These are phyloP conservation scores for Polypedilum pembai DNA, from an alignment of 1,140 invertebrate species.

Conservation along the genomic window DNA sequence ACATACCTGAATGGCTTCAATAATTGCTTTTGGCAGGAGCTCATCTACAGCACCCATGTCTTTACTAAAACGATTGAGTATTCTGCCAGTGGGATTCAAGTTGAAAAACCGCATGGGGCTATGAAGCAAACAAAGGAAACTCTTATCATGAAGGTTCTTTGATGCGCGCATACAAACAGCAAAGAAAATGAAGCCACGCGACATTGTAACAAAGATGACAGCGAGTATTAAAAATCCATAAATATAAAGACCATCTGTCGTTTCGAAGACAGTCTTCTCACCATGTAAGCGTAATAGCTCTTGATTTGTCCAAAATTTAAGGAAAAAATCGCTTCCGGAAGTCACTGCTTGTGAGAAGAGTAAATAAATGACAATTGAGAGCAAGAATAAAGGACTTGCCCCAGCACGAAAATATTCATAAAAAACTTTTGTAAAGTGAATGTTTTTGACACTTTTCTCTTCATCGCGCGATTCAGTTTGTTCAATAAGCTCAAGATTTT, in stretches of 20 bases:
- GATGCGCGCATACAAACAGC: slow-evolving; percentile 74
- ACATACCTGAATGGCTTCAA: slow-evolving; percentile 54
- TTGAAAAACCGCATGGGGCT: slow-evolving; percentile 81
- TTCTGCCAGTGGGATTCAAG: slow-evolving; percentile 67
- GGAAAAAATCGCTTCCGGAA: slow-evolving; percentile 69
- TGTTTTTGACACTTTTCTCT: slow-evolving; percentile 35
- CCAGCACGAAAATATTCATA: slow-evolving; percentile 61
- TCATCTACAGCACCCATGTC: slow-evolving; percentile 79
- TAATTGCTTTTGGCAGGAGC: slow-evolving; percentile 57
- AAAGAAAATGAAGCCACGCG: slow-evolving; percentile 63
- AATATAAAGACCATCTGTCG: slow-evolving; percentile 41
- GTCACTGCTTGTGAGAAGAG: slow-evolving; percentile 60
- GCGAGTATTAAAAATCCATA: slow-evolving; percentile 39
- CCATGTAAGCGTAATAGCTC: slow-evolving; percentile 42
- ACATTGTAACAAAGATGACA: slow-evolving; percentile 45
- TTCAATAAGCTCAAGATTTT: neutral
- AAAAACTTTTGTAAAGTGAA: slow-evolving; percentile 44
- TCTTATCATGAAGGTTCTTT: slow-evolving; percentile 67
- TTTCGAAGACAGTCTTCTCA: slow-evolving; percentile 36
- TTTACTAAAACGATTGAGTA: slow-evolving; percentile 74
- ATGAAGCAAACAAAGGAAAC: slow-evolving; percentile 70
- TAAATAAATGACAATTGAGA: slow-evolving; percentile 51
- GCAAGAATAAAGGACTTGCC: slow-evolving; percentile 50
- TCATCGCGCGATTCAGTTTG: slow-evolving; percentile 43
- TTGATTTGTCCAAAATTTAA: slow-evolving; percentile 62